Evolutionary conservation across 1,140 invertebrate species (phyloP).

Genomic region (Magallana ariakensis): DNA sequence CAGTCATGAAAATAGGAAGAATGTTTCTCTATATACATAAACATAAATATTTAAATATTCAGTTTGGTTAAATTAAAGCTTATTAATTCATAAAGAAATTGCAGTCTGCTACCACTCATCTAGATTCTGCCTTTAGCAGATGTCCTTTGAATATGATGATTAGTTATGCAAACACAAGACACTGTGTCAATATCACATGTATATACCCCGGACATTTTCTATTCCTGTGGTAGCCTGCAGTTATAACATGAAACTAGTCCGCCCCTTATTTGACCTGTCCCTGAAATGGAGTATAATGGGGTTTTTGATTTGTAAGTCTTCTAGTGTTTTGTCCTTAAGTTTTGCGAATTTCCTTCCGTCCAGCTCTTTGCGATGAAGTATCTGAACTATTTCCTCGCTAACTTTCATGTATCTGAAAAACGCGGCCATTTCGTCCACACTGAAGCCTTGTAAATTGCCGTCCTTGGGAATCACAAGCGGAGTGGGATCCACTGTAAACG

Average conservation of each 20-base stretch:
- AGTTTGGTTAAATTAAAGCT: too few relatives aligned
- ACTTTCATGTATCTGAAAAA: slow-evolving; percentile 65
- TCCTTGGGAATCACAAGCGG: slow-evolving; percentile 86
- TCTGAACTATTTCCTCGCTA: slow-evolving; percentile 58
- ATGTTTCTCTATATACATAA: too few relatives aligned
- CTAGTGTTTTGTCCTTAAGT: slow-evolving; percentile 63
- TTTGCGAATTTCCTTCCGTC: slow-evolving; percentile 63
- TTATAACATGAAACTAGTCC: slow-evolving; percentile 37
- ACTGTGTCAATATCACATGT: not conserved
- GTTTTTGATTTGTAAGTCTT: slow-evolving; percentile 63
- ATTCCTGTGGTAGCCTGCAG: not conserved
- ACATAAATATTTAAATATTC: too few relatives aligned
- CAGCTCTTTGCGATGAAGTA: slow-evolving; percentile 58
- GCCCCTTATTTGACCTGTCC: slow-evolving; percentile 53
- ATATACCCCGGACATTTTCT: not conserved
- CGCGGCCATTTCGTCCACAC: slow-evolving; percentile 58
- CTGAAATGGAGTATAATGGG: slow-evolving; percentile 63
- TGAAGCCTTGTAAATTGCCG: slow-evolving; percentile 61
- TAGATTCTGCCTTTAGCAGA: not conserved
- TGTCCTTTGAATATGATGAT: not conserved
- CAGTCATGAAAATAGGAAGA: too few relatives aligned
- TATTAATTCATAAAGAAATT: not conserved
- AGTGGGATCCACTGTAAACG: slow-evolving; percentile 10
- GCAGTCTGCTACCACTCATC: not conserved
- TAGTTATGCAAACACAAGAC: not conserved